phyloP scores from a whole-genome alignment of 2,888 invertebrate genomes.

The Tanypteryx hageni region DNA sequence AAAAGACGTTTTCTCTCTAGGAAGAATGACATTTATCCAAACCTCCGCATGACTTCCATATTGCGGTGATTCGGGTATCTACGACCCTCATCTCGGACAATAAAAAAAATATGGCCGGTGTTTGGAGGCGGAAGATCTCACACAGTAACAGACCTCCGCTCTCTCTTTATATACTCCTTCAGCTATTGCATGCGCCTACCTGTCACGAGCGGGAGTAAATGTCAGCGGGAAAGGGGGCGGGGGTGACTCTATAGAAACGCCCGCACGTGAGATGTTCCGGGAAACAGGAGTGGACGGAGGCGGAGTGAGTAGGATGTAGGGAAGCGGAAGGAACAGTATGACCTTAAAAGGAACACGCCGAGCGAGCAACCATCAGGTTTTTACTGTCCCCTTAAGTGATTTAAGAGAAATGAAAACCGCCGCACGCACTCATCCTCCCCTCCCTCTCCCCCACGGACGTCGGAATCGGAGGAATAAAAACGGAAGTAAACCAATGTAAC shows the following conservation, averaged over 20 bases:
- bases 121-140: not conserved
- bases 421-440: not conserved
- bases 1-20: no score
- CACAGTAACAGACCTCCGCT: not conserved
- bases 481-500: conserved; percentile 30
- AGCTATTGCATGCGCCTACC: not conserved
- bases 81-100: not conserved
- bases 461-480: conserved; percentile 33
- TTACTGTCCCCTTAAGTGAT: conserved; percentile 10
- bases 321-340: not conserved
- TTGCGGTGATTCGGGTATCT: not conserved
- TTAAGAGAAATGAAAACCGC: conserved; percentile 42
- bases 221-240: not conserved
- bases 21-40: no score
- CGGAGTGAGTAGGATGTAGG: not conserved
- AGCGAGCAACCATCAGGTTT: not conserved
- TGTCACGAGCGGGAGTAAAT: conserved; percentile 16
- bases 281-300: not conserved
- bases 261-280: not conserved
- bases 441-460: not conserved
- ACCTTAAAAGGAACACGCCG: no score
- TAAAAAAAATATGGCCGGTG: no score
- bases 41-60: not conserved
- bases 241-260: not conserved
- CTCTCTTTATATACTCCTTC: conserved; percentile 11